Conservation (phyloP, 2,888 invertebrate genomes). For the Drosophila bunnanda region DNA sequence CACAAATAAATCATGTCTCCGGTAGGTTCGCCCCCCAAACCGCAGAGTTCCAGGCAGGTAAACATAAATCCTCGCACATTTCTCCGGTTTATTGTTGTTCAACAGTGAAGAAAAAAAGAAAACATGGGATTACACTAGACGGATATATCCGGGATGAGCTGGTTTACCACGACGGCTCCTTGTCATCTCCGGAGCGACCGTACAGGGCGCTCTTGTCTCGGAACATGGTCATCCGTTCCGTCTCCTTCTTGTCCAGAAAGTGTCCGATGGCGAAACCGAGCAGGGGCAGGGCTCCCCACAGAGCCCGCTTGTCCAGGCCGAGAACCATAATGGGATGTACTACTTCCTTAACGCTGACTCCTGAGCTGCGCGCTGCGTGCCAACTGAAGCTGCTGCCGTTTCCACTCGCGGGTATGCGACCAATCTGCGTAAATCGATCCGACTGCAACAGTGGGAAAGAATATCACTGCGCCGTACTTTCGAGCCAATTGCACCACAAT, state of each 20-base stretch:
- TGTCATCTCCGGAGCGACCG: constrained; percentile 88
- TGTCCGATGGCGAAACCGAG: constrained; percentile 87
- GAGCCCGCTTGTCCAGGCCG: constrained; percentile 86
- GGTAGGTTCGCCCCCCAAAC: constrained; percentile 19
- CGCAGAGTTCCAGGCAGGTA: constrained; percentile 36
- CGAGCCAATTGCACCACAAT: constrained; percentile 84
- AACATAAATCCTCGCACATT: constrained; percentile 31
- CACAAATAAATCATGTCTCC: constrained; percentile 64
- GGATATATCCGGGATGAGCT: constrained; percentile 12
- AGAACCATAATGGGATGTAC: constrained; percentile 84
- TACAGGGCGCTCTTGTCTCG: constrained; percentile 93
- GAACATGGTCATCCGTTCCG: constrained; percentile 89
- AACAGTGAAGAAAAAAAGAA: constrained; percentile 33
- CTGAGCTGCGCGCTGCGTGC: constrained; percentile 57
- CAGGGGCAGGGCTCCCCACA: constrained; percentile 86
- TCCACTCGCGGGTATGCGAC: constrained; percentile 90
- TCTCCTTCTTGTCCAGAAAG: constrained; percentile 89
- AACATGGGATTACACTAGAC: constrained; percentile 22
- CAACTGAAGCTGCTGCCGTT: constrained; percentile 84
- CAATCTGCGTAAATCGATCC: constrained; percentile 90
- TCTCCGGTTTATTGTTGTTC: constrained; percentile 45
- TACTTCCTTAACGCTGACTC: constrained; percentile 51
- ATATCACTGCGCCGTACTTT: constrained; percentile 88
- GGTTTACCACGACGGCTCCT: constrained; percentile 88
- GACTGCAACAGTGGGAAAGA: constrained; percentile 88